Evolutionary conservation across 2,113 vertebrate genomes (phyloP), one percentile per base, ranked within the genome.

Genomic region (Callithrix jacchus): DNA sequence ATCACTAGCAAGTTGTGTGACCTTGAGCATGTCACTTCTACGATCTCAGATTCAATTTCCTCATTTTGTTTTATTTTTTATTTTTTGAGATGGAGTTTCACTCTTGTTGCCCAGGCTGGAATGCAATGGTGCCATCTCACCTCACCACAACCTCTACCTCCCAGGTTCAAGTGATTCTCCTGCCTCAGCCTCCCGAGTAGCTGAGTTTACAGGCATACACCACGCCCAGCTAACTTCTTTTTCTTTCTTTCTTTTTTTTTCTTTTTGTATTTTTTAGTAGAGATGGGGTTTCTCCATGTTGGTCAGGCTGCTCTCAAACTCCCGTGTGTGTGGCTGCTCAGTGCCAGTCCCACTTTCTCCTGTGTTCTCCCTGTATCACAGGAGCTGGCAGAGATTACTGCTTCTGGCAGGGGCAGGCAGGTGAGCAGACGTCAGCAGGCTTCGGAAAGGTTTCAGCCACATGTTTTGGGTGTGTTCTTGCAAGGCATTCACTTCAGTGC

Each of bases 371-470:
- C 6, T 16, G 77, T 21, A 18, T 35, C 8, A 6, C 13, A 77
- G 71, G 64, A 47, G 58, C 42, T 54, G 18, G 42, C 42, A 42
- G 20, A 6, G 5, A 20, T 10, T 3, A 3, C 8, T 16, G 42
- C 37, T 13, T 64, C 45, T 16, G 61, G 17, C 23, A 40, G 30
- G 0, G 3, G 4, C 0, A 4, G 37, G 30, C 25, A 1, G n/a
- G 66, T 6, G 49, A 49, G 54, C 4, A 37, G 54, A n/a, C 52
- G 20, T 70, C 11, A 40, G 52, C 42, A 10, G 54, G 11, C 32
- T 18, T 1, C 3, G 20, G 58, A 37, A 52, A 81, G 32, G n/a
- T 25, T 77, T 66, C 23, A 45, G 45, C 40, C 21, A 1, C 13
- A 4, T 2, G 20, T 21, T 17, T 0, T 20, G 13, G 35, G 18